These are phyloP conservation scores for Gibbula magus DNA, from an alignment of 2,888 invertebrate species.

Conservation along the genomic window DNA sequence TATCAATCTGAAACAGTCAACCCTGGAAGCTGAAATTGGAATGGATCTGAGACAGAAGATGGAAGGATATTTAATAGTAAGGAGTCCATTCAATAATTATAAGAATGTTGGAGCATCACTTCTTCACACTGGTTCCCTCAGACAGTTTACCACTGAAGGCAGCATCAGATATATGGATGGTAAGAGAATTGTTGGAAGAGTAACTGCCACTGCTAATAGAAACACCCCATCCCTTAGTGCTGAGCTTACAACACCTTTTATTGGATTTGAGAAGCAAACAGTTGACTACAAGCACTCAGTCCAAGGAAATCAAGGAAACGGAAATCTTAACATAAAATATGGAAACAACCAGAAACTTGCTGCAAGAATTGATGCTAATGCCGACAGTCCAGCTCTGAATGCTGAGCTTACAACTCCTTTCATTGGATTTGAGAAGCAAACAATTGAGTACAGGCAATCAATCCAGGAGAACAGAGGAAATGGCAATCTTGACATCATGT, in stretches of 20 bases:
- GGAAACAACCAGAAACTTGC: too few species aligned
- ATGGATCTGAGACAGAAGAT: background rate
- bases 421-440: background rate
- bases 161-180: conserved; percentile 38
- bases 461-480: background rate
- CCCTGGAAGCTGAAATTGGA: background rate
- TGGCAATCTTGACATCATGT: background rate
- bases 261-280: too few species aligned
- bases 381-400: background rate
- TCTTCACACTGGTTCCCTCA: conserved; percentile 31
- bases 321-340: too few species aligned
- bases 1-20: background rate
- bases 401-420: conserved; percentile 32
- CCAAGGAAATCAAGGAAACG: too few species aligned
- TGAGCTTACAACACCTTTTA: too few species aligned
- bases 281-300: too few species aligned
- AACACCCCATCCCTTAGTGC: background rate
- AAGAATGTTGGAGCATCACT: conserved; percentile 22
- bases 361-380: too few species aligned
- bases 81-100: background rate
- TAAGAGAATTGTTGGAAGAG: background rate
- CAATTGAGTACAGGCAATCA: background rate
- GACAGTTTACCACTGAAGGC: conserved; percentile 36
- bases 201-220: background rate
- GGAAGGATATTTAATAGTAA: background rate